A percentile compares a stretch with the other conserved stretches of the same genome.
Conservation (phyloP, 2,888 invertebrate species). For the Ptychoptera albimana region DNA sequence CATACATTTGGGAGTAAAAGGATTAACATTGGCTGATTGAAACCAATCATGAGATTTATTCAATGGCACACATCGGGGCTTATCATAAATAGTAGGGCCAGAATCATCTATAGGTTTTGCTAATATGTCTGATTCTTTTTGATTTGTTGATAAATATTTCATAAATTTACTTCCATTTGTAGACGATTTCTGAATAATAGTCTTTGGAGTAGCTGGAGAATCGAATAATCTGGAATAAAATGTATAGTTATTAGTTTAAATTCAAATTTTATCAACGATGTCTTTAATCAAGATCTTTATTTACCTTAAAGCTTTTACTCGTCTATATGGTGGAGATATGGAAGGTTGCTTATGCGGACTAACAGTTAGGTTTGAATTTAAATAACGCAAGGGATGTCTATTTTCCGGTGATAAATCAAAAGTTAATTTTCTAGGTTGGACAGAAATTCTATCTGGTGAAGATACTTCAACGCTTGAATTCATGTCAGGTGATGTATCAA, state of each 20-base stretch:
- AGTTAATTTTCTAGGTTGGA: conserved; percentile 24
- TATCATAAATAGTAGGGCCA: conserved; percentile 23
- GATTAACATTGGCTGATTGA: conserved; percentile 58
- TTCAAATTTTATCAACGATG: conserved; percentile 12
- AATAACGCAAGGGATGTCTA: conserved; percentile 8
- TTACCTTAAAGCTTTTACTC: conserved; percentile 41
- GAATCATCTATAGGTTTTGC: conserved; percentile 9
- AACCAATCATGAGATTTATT: conserved; percentile 21
- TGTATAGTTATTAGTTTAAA: neutral
- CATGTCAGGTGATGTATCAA: conserved; percentile 14
- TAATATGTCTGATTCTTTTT: conserved; percentile 7
- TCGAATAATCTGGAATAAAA: conserved; percentile 51
- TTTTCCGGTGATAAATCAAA: conserved; percentile 22
- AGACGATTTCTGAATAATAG: conserved; percentile 41
- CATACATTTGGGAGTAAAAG: conserved; percentile 65
- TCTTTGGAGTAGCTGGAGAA: conserved; percentile 75
- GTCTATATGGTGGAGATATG: conserved; percentile 38
- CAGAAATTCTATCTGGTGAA: conserved; percentile 11
- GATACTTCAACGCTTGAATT: conserved; percentile 13
- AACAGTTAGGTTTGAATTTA: conserved; percentile 8
- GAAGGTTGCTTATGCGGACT: conserved; percentile 12
- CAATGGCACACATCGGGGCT: conserved; percentile 29
- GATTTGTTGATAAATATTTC: conserved; percentile 23
- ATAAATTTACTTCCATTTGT: conserved; percentile 32
- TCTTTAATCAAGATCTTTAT: too few species aligned